Evolutionary conservation across 1,140 invertebrate genomes (phyloP).

Genomic region (Camponotus vicinus): DNA sequence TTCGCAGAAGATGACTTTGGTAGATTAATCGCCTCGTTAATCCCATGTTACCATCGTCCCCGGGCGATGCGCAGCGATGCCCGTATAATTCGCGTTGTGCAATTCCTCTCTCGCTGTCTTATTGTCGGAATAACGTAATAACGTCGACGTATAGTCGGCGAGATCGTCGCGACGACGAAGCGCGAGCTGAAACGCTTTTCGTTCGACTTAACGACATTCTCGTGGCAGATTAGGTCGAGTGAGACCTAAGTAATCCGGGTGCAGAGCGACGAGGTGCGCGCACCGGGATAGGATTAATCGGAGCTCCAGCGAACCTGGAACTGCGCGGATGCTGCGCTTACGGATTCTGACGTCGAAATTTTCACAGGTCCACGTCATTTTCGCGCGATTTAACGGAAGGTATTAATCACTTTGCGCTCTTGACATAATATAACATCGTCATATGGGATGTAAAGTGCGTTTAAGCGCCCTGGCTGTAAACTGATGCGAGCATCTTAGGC

Average conservation of each 20-base stretch:
- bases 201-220: conserved; percentile 43
- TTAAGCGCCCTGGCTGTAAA: neutral
- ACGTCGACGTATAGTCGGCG: conserved; percentile 37
- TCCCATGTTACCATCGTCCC: conserved; percentile 38
- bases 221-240: conserved; percentile 38
- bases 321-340: conserved; percentile 13
- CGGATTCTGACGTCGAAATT: conserved; percentile 20
- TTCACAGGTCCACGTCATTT: conserved; percentile 32
- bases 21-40: conserved; percentile 63
- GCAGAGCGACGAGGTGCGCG: neutral
- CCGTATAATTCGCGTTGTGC: conserved; percentile 37
- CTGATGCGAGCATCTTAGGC: neutral
- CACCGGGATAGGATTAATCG: neutral
- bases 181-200: conserved; percentile 12
- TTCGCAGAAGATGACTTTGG: conserved; percentile 11
- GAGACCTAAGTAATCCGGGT: conserved; percentile 1
- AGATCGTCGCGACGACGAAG: conserved; percentile 41
- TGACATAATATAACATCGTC: conserved; percentile 18
- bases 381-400: conserved; percentile 35
- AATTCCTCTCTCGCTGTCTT: conserved; percentile 30
- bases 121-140: conserved; percentile 52
- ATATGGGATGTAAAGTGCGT: neutral
- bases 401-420: conserved; percentile 30
- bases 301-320: conserved; percentile 4
- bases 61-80: neutral